Evolutionary conservation across 2,797 vertebrate species (phyloP).

Genomic region (Semotilus atromaculatus): DNA sequence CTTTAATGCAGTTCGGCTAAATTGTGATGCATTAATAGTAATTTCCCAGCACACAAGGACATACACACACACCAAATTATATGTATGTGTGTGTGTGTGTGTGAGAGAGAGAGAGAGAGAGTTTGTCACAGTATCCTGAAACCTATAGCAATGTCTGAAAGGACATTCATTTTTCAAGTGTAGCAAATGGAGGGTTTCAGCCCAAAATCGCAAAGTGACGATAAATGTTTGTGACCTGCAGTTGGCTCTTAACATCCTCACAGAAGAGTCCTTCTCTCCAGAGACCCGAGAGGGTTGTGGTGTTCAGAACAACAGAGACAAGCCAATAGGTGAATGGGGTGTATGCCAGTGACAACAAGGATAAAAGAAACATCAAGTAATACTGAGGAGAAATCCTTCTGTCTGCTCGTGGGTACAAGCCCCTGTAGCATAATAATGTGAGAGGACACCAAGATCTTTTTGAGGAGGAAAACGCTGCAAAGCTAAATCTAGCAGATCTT

Average conservation of each 20-base stretch:
- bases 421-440: slow-evolving; percentile 21
- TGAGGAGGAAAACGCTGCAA: not conserved
- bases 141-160: slow-evolving; percentile 2
- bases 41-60: not conserved
- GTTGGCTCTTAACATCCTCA: slow-evolving; percentile 23
- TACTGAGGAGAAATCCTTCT: slow-evolving; percentile 24
- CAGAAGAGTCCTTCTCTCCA: not conserved
- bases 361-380: slow-evolving; percentile 42
- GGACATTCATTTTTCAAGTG: slow-evolving; percentile 20
- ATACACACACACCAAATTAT: not conserved
- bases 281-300: slow-evolving; percentile 10
- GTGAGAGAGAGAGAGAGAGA: not conserved
- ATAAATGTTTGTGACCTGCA: slow-evolving; percentile 36
- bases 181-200: slow-evolving; percentile 21
- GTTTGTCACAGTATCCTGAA: slow-evolving; percentile 6
- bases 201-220: slow-evolving; percentile 24
- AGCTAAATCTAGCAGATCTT: slow-evolving; percentile 22
- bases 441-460: slow-evolving; percentile 11
- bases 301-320: slow-evolving; percentile 34
- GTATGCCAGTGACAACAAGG: slow-evolving; percentile 24
- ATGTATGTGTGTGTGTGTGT: not conserved
- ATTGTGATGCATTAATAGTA: slow-evolving; percentile 37
- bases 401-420: slow-evolving; percentile 18
- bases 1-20: slow-evolving; percentile 30
- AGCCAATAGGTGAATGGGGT: slow-evolving; percentile 27